These are phyloP conservation scores for Pycnonotus jocosus DNA, from an alignment of 2,113 vertebrate genomes.

Conservation along the genomic window DNA sequence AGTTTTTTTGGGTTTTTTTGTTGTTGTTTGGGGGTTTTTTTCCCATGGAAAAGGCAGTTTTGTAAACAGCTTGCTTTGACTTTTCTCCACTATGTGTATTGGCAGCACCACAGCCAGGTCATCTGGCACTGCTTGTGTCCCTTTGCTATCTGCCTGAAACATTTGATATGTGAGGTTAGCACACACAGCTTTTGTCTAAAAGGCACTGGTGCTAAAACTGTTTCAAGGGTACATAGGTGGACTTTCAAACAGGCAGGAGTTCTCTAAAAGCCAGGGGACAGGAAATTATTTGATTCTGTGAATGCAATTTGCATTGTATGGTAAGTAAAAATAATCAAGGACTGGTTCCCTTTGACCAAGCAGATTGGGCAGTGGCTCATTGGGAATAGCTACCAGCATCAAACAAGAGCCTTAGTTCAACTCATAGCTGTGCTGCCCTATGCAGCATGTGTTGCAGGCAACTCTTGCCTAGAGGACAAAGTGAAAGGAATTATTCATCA, in stretches of 20 bases:
- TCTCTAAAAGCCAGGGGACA: background rate
- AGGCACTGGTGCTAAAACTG: background rate
- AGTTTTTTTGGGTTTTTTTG: no score
- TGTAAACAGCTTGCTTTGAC: conserved; percentile 1
- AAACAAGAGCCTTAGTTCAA: background rate
- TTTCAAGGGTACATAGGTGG: background rate
- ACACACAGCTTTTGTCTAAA: background rate
- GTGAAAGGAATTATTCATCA: background rate
- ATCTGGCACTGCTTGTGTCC: background rate
- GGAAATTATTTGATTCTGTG: background rate
- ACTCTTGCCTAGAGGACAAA: background rate
- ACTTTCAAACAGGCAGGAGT: background rate
- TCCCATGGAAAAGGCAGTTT: background rate
- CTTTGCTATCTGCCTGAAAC: background rate
- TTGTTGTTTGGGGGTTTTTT: background rate
- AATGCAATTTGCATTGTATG: background rate
- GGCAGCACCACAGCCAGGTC: background rate
- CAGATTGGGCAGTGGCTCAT: background rate
- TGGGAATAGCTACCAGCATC: background rate
- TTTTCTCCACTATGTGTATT: background rate
- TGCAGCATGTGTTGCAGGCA: background rate
- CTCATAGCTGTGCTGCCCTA: background rate
- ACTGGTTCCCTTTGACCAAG: background rate
- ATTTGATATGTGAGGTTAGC: background rate
- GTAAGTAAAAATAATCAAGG: background rate